Conservation (phyloP, 2,113 vertebrate genomes). For the Proteles cristata region DNA sequence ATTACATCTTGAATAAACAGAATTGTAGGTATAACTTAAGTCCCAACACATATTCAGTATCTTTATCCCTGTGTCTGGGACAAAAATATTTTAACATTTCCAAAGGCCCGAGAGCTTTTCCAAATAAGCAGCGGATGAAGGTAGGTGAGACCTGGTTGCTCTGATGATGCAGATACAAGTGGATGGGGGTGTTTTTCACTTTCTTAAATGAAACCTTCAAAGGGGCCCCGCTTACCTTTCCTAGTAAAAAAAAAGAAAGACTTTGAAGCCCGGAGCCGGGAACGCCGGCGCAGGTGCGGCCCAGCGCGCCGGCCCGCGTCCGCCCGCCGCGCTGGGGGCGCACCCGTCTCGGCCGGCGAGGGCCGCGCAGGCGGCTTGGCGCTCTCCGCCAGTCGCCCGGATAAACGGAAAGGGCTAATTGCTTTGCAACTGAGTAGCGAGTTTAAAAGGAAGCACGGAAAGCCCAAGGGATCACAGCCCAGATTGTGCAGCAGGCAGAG, state of each 20-base stretch:
- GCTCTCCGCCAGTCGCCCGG: slow-evolving; percentile 12
- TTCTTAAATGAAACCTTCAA: neutral
- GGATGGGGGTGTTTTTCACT: neutral
- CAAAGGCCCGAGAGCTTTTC: neutral
- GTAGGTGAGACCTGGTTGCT: neutral
- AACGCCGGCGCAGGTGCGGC: rapidly evolving
- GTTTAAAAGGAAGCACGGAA: slow-evolving; percentile 57
- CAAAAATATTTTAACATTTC: neutral
- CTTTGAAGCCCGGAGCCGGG: neutral
- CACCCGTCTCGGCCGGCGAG: neutral
- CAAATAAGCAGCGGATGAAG: neutral
- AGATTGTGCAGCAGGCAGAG: neutral
- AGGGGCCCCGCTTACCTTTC: neutral
- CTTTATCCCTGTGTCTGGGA: neutral
- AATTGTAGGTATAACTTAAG: neutral
- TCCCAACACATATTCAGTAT: neutral
- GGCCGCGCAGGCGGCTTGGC: neutral
- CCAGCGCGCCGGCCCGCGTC: rapidly evolving
- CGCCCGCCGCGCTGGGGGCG: neutral
- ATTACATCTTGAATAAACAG: neutral
- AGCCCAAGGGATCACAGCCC: slow-evolving; percentile 16
- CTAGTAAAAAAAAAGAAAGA: neutral
- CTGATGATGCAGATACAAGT: neutral
- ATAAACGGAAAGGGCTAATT: neutral
- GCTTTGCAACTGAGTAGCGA: neutral